Conservation (phyloP, 2,113 vertebrate genomes). For the Axis porcinus region DNA sequence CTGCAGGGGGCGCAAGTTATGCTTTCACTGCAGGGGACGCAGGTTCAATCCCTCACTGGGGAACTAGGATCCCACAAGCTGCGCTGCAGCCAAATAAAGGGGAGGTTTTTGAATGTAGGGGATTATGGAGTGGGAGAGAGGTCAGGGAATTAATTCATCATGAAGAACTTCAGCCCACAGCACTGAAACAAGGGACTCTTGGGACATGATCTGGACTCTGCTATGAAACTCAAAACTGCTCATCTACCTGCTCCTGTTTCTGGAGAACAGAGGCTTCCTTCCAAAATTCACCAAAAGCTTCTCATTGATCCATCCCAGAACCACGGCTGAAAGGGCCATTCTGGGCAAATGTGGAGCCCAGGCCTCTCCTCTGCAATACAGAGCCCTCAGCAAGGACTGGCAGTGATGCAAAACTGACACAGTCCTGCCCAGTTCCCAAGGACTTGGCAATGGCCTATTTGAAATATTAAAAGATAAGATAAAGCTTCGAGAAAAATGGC, state of each 20-base stretch:
- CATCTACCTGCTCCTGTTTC: background rate
- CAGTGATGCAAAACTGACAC: background rate
- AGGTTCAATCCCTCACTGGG: background rate
- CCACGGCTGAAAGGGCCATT: background rate
- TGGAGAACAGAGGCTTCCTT: background rate
- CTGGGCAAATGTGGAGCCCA: background rate
- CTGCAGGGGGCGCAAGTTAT: background rate
- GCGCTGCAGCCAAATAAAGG: background rate
- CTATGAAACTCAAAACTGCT: background rate
- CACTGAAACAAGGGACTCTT: background rate
- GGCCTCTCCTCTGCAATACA: background rate
- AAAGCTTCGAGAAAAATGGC: background rate
- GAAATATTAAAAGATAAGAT: background rate
- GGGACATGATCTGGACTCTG: background rate
- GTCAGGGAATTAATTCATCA: background rate
- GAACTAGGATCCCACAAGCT: background rate
- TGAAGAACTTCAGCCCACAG: background rate
- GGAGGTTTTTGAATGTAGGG: background rate
- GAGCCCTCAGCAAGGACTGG: background rate
- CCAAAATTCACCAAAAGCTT: background rate
- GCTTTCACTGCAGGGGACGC: background rate
- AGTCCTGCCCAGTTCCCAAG: background rate
- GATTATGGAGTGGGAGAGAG: background rate
- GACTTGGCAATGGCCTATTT: background rate
- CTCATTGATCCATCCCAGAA: background rate